A percentile compares a stretch with the other conserved stretches of the same genome.
These are phyloP conservation scores for Pyrgilauda ruficollis DNA, from an alignment of 2,113 vertebrate genomes.

Conservation along the genomic window DNA sequence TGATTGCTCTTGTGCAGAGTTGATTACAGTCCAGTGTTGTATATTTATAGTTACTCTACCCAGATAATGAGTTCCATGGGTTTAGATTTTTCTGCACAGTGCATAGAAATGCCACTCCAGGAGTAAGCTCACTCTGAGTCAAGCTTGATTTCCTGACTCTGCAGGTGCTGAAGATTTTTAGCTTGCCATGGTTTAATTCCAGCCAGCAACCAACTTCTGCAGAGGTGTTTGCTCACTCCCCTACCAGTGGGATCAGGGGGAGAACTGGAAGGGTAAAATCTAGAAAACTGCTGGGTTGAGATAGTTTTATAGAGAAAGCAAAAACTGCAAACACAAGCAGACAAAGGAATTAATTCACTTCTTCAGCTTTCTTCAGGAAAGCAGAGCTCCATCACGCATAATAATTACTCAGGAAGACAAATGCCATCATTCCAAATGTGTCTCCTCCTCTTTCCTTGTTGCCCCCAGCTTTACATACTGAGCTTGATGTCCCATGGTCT, in stretches of 20 bases:
- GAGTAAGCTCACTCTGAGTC: not conserved
- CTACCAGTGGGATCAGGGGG: not conserved
- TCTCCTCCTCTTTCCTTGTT: not conserved
- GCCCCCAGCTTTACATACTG: not conserved
- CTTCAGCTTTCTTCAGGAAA: not conserved
- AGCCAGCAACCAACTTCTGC: not conserved
- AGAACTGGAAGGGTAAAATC: fast-evolving
- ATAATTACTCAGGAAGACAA: fast-evolving
- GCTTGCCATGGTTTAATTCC: not conserved
- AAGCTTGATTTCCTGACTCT: not conserved
- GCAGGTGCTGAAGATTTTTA: not conserved
- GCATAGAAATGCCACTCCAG: not conserved
- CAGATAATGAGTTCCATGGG: not conserved
- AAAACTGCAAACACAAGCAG: not conserved
- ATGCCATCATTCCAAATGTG: not conserved
- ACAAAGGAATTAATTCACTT: not conserved
- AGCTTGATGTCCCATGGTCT: not conserved
- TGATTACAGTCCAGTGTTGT: not conserved
- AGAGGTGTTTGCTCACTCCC: not conserved
- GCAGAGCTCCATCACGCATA: fast-evolving
- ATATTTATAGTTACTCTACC: not conserved
- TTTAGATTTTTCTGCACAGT: not conserved
- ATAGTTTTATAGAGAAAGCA: not conserved
- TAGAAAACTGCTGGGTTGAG: not conserved
- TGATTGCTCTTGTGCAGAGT: not conserved